Evolutionary conservation across 2,113 vertebrate species (phyloP), one percentile per base, ranked within the genome.

Genomic region (Acrocephalus kingi): DNA sequence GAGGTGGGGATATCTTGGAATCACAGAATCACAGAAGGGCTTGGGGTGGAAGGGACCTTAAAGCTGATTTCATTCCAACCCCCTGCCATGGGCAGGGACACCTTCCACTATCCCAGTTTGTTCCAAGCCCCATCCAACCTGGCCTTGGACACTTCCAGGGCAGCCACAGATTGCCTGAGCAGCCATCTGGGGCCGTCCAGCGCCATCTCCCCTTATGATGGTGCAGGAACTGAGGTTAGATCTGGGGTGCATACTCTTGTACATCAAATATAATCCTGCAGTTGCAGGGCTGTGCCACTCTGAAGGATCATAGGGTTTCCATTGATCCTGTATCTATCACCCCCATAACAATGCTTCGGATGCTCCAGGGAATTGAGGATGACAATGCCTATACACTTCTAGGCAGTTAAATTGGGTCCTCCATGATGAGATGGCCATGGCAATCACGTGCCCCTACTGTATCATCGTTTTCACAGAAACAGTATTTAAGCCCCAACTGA

Each of bases 371-470:
- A 63, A 68, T 46, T 77, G 27, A 19, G 43, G 15, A 30, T 67
- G 7, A 13, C 6, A 27, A 13, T 30, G 48, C 49, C 55, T 45
- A 2, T 28, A 4, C 11, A 43, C 8, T 48, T 24, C 55, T 7
- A 52, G 25, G 23, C 23, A 74, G 46, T 39, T 35, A 43, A 66
- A 58, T 30, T 51, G 33, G 33, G 12, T 51, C 30, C 16, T 67
- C 15, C 10, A 2, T 30, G 20, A 35, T 0, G 0, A 49, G 4
- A 27, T 37, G 73, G 3, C 13, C 20, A 5, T 35, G 28, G 18
- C 20, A 91, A 16, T 27, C 28, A 21, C 2, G 1, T 21, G 11
- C 54, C 21, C 21, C 35, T 78, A 51, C 15, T 55, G 5, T 20
- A n/a, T 5, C 25, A 22, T 82, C 17, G 22, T 64, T 72, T 89